Evolutionary conservation across 2,797 vertebrate species (phyloP).

Genomic region (Aratinga solstitialis): DNA sequence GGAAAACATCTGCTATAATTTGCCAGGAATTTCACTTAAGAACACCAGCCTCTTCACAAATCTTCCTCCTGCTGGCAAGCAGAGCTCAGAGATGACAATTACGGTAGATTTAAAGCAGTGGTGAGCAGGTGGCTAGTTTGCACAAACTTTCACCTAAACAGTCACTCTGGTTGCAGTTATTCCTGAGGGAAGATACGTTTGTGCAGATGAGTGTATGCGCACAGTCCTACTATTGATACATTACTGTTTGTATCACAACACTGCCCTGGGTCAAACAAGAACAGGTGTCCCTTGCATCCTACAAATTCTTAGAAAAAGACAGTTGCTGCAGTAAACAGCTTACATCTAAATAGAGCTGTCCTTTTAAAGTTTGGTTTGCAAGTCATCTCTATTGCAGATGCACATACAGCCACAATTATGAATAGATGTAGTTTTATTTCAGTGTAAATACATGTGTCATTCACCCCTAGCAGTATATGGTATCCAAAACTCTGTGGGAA

Average conservation of each 20-base stretch:
- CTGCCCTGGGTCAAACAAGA: not conserved
- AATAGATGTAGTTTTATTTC: not conserved
- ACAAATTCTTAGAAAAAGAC: not conserved
- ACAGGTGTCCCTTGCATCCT: not conserved
- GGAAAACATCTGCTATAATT: not conserved
- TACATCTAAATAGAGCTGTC: not conserved
- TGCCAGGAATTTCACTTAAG: not conserved
- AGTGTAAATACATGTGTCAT: not conserved
- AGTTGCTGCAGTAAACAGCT: not conserved
- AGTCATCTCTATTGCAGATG: not conserved
- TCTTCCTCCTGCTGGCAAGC: fast-evolving
- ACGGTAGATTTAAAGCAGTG: not conserved
- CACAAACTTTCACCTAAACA: not conserved
- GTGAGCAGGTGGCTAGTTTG: not conserved
- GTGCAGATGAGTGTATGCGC: not conserved
- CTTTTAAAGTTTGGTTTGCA: not conserved
- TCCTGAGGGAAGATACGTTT: not conserved
- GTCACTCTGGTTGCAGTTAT: not conserved
- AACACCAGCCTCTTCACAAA: not conserved
- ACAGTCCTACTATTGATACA: not conserved
- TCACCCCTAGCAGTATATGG: not conserved
- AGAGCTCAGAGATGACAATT: not conserved
- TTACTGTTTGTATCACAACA: constrained; percentile 1
- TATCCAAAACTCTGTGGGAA: not conserved
- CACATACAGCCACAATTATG: not conserved